A percentile compares a stretch with the other conserved stretches of the same genome.
Conservation (phyloP, 2,888 invertebrate species). For the Eurytoma adleriae region DNA sequence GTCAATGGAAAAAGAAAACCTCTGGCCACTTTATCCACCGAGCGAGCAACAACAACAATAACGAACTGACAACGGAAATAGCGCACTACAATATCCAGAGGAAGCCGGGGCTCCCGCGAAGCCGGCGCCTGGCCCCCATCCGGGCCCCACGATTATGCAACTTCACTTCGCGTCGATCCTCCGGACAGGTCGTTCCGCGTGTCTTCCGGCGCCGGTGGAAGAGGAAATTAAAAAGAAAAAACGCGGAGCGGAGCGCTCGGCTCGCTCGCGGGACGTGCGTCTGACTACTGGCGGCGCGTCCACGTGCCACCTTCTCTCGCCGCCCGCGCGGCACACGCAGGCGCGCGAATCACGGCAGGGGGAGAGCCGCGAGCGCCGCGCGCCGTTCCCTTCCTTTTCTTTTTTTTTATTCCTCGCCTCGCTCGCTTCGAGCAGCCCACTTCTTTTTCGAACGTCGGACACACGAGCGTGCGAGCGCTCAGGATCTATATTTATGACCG, state of each 20-base stretch:
- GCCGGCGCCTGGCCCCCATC: constrained; percentile 12
- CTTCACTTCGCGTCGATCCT: no score
- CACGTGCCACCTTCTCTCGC: constrained; percentile 35
- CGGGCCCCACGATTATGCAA: neutral
- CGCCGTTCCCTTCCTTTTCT: constrained; percentile 21
- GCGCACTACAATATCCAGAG: constrained; percentile 10
- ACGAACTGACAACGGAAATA: neutral
- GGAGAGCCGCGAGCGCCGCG: neutral
- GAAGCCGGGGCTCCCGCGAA: constrained; percentile 8
- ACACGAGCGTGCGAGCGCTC: neutral
- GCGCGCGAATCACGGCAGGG: constrained; percentile 1
- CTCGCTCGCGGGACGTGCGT: neutral
- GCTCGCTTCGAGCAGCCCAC: neutral
- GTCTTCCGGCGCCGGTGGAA: neutral
- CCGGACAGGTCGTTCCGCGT: no score
- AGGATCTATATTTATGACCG: constrained; percentile 29
- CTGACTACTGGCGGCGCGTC: constrained; percentile 16
- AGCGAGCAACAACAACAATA: neutral
- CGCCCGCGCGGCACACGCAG: neutral
- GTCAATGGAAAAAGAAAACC: neutral
- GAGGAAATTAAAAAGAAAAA: no score
- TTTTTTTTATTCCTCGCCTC: neutral
- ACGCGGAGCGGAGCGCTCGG: no score
- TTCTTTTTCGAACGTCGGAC: constrained; percentile 22
- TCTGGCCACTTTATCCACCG: neutral